Percentiles rank a stretch among this genome's conserved stretches.
Evolutionary conservation across 2,888 invertebrate species (phyloP).

Genomic region (Pteria penguin): DNA sequence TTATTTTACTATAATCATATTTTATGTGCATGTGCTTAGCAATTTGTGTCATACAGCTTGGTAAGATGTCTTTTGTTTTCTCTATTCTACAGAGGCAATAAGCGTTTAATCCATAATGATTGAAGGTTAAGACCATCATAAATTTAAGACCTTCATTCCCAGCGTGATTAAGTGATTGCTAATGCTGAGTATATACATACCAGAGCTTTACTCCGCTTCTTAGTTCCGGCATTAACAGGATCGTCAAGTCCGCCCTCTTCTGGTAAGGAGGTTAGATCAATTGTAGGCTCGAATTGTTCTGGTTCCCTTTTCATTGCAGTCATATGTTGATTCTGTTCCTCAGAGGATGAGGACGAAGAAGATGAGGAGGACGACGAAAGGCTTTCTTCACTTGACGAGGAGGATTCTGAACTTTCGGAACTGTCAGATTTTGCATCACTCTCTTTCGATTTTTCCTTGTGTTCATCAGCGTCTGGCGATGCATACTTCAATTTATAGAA

Average conservation of each 20-base stretch:
- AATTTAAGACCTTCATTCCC: too few species aligned
- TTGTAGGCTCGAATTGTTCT: conserved; percentile 33
- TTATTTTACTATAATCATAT: too few species aligned
- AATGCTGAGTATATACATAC: too few species aligned
- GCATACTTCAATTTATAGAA: neutral
- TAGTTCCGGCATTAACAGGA: neutral
- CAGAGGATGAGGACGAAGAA: too few species aligned
- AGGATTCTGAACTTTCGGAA: neutral
- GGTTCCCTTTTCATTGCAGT: conserved; percentile 20
- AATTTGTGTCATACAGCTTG: too few species aligned
- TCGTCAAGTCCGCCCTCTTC: conserved; percentile 13
- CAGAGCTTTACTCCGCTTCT: neutral
- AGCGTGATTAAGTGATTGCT: too few species aligned
- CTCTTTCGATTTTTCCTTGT: neutral
- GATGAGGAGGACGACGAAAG: neutral
- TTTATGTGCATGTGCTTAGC: too few species aligned
- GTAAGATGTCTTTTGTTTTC: too few species aligned
- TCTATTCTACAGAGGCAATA: too few species aligned
- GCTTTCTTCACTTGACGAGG: neutral
- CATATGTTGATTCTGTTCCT: neutral
- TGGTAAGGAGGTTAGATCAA: conserved; percentile 34
- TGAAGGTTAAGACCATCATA: too few species aligned
- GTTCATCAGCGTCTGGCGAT: neutral
- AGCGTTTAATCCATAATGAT: too few species aligned
- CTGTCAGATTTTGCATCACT: neutral